Conservation (phyloP, 2,888 invertebrate genomes). For the Tinea pellionella region DNA sequence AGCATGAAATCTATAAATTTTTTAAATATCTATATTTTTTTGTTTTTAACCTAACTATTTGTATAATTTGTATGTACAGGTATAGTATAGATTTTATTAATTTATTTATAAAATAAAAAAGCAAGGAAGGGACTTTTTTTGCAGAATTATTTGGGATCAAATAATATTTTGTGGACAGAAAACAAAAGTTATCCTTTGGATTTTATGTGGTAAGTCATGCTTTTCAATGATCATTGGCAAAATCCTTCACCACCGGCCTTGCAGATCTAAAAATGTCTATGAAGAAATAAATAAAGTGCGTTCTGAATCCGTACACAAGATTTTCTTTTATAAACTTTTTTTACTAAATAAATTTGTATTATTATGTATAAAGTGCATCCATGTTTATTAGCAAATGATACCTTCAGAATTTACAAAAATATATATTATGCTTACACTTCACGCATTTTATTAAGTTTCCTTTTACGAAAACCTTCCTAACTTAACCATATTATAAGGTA, state of each 20-base stretch:
- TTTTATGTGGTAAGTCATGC: conserved; percentile 27
- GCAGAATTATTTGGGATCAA: conserved; percentile 20
- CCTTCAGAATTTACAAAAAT: not conserved
- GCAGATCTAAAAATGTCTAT: conserved; percentile 11
- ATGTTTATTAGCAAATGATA: not conserved
- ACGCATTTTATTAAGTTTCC: not conserved
- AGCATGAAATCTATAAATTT: no score
- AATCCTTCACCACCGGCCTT: conserved; percentile 40
- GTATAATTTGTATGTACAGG: no score
- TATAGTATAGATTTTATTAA: no score
- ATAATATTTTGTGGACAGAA: conserved; percentile 34
- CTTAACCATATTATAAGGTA: not conserved
- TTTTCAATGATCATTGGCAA: conserved; percentile 56
- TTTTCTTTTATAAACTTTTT: no score
- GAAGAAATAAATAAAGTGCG: not conserved
- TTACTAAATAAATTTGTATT: no score
- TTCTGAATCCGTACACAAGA: not conserved
- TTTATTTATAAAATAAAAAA: no score
- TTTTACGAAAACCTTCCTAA: not conserved
- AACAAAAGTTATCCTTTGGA: conserved; percentile 30
- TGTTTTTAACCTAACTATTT: no score
- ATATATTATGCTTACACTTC: not conserved
- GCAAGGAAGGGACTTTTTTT: no score
- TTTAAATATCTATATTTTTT: no score
- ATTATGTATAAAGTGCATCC: no score